phyloP scores from a whole-genome alignment of 2,888 invertebrate genomes.

The Automeris io region DNA sequence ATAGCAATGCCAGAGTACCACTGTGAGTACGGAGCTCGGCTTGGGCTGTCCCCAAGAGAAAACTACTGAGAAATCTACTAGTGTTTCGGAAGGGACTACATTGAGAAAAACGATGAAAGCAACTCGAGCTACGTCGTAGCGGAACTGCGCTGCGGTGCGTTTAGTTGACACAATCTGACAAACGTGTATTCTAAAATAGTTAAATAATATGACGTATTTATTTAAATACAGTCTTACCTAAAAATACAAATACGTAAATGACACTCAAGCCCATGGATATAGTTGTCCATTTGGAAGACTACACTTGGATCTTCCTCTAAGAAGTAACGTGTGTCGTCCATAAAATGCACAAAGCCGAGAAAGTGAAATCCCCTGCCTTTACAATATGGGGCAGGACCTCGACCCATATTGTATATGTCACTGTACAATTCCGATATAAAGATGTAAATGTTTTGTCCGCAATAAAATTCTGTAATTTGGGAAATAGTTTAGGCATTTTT shows the following conservation, averaged over 20 bases:
- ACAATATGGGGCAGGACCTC: constrained; percentile 51
- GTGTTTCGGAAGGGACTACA: no score
- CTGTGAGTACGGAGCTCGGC: no score
- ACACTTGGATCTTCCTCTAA: constrained; percentile 58
- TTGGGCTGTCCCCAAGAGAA: no score
- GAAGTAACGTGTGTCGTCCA: constrained; percentile 56
- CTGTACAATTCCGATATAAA: constrained; percentile 63
- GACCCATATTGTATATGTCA: constrained; percentile 63
- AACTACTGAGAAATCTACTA: no score
- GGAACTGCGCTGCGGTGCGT: no score
- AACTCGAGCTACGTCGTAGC: no score
- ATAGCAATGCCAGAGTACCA: no score
- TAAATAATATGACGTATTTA: no score
- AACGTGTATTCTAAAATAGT: no score
- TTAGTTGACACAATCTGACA: no score
- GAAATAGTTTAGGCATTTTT: background rate
- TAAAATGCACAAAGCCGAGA: constrained; percentile 57
- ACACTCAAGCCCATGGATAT: constrained; percentile 61
- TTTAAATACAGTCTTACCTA: constrained; percentile 31
- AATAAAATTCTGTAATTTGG: constrained; percentile 58
- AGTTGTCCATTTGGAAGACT: constrained; percentile 59
- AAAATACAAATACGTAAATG: constrained; percentile 58
- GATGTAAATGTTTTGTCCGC: constrained; percentile 62
- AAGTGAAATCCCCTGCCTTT: constrained; percentile 56
- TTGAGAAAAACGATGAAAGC: no score